Conservation (phyloP, 2,113 vertebrate genomes). For the Nycticebus coucang region DNA sequence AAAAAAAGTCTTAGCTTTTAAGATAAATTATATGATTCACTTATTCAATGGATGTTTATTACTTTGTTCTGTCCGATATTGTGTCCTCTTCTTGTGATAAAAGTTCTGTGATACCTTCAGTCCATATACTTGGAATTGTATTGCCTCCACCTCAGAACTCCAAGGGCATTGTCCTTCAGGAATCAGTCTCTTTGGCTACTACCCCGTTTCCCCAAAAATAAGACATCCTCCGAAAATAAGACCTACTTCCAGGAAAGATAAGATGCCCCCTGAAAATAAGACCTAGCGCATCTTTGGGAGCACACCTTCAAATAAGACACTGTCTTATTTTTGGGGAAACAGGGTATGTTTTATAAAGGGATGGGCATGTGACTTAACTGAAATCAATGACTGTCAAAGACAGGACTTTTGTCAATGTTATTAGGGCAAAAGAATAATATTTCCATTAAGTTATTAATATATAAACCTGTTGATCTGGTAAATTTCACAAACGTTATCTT, state of each 20-base stretch:
- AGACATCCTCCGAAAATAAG: too few species aligned
- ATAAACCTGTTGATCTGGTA: not conserved
- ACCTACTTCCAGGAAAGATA: too few species aligned
- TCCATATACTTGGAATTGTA: not conserved
- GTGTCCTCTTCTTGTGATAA: not conserved
- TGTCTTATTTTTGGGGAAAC: too few species aligned
- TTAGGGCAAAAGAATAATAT: not conserved
- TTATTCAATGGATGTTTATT: not conserved
- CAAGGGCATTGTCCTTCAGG: not conserved
- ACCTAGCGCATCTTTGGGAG: too few species aligned
- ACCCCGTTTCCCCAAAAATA: too few species aligned
- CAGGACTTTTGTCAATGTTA: not conserved
- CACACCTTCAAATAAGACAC: too few species aligned
- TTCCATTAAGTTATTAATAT: not conserved
- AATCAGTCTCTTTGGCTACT: not conserved
- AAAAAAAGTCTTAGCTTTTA: not conserved
- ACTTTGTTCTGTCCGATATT: not conserved
- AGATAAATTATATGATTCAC: not conserved
- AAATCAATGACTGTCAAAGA: not conserved
- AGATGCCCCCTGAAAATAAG: too few species aligned
- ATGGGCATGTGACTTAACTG: not conserved
- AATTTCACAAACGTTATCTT: not conserved
- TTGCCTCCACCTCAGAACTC: not conserved
- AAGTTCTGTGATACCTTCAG: not conserved
- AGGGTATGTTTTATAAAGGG: not conserved